These are phyloP conservation scores for Teleogryllus oceanicus DNA, from an alignment of 2,888 invertebrate genomes.

Conservation along the genomic window DNA sequence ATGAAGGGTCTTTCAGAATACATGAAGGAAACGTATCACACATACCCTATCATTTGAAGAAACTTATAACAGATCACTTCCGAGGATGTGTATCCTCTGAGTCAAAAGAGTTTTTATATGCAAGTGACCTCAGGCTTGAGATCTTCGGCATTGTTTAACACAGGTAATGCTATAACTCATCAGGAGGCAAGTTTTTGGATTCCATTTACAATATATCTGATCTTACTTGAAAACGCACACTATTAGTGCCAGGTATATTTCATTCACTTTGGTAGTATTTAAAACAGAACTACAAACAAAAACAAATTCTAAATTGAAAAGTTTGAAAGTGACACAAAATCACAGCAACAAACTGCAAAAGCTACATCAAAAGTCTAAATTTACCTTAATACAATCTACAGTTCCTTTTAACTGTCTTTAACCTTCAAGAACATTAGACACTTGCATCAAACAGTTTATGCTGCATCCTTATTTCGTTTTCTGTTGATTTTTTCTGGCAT, in stretches of 20 bases:
- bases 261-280: background rate
- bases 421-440: background rate
- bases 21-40: background rate
- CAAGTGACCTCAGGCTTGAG: slow-evolving; percentile 1
- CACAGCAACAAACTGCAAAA: slow-evolving; percentile 18
- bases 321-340: slow-evolving; percentile 3
- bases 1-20: background rate
- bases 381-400: slow-evolving; percentile 18
- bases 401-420: slow-evolving; percentile 4
- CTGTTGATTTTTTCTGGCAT: background rate
- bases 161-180: background rate
- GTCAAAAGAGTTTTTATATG: background rate
- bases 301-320: slow-evolving; percentile 11
- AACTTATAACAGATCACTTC: slow-evolving; percentile 1
- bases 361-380: slow-evolving; percentile 12
- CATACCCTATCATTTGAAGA: background rate
- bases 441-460: slow-evolving; percentile 2
- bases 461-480: background rate
- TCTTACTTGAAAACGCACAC: background rate
- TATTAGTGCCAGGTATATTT: slow-evolving; percentile 4
- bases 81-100: background rate
- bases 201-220: slow-evolving; percentile 1
- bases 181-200: background rate
- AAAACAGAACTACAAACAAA: background rate
- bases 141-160: background rate